Percentiles rank a stretch among this genome's conserved stretches.
These are phyloP conservation scores for Digitonthophagus gazella DNA, from an alignment of 2,888 invertebrate species.

Conservation along the genomic window DNA sequence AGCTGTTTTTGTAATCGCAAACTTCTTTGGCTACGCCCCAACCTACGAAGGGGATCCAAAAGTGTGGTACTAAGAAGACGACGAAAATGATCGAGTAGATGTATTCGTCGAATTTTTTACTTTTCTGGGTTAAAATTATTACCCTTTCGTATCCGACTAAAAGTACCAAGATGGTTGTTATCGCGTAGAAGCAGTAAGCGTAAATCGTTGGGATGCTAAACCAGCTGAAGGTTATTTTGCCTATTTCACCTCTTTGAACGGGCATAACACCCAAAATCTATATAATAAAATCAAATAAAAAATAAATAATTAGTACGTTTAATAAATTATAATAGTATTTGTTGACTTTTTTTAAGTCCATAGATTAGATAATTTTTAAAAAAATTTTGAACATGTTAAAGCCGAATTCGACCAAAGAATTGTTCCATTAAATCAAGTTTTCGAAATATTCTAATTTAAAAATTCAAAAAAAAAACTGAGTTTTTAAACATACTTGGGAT, in stretches of 20 bases:
- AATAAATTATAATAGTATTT: neutral
- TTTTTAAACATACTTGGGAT: too few species aligned
- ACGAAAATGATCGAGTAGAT: conserved; percentile 68
- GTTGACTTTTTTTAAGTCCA: too few species aligned
- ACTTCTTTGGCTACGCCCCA: conserved; percentile 70
- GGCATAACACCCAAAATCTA: conserved; percentile 67
- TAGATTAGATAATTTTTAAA: too few species aligned
- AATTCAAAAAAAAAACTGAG: too few species aligned
- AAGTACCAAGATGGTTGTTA: conserved; percentile 59
- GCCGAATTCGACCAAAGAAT: too few species aligned
- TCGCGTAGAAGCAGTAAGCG: conserved; percentile 63
- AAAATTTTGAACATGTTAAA: too few species aligned
- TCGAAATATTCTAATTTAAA: too few species aligned
- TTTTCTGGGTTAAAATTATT: conserved; percentile 59
- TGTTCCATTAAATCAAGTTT: too few species aligned
- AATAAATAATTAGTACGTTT: too few species aligned
- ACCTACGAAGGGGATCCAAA: conserved; percentile 69
- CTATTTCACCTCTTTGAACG: conserved; percentile 48
- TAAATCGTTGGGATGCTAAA: conserved; percentile 62
- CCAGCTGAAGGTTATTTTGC: conserved; percentile 65
- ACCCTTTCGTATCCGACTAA: conserved; percentile 63
- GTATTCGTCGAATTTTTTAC: conserved; percentile 65
- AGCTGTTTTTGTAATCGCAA: conserved; percentile 67
- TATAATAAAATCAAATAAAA: conserved; percentile 26
- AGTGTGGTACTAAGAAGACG: conserved; percentile 66